Conservation (phyloP, 2,113 vertebrate species). For the Labeo catla region DNA sequence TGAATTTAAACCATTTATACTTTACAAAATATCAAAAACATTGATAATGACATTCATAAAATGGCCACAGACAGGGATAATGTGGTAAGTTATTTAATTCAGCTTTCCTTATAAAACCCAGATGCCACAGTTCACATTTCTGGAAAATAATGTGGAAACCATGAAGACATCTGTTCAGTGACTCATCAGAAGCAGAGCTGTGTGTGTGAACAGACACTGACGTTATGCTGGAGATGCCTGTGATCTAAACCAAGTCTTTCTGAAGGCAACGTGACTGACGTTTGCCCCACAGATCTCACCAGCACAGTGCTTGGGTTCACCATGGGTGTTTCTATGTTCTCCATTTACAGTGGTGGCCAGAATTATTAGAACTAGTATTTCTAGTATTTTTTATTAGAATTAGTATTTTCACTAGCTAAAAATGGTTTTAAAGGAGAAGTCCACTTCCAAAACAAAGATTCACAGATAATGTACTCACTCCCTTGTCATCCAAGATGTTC, state of each 20-base stretch:
- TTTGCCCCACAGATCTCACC: neutral
- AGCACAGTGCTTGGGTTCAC: neutral
- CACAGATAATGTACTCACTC: too few species aligned
- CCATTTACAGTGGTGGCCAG: too few species aligned
- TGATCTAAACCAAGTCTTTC: neutral
- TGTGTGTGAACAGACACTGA: neutral
- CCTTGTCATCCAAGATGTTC: too few species aligned
- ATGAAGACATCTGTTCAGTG: neutral
- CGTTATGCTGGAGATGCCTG: neutral
- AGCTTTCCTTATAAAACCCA: neutral
- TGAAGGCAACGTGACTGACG: neutral
- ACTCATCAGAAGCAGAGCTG: neutral
- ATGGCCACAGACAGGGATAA: neutral
- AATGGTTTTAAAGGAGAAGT: too few species aligned
- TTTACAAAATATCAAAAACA: conserved; percentile 8
- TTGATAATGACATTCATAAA: neutral
- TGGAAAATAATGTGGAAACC: neutral
- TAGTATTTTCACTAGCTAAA: too few species aligned
- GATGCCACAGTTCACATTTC: neutral
- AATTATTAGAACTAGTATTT: too few species aligned
- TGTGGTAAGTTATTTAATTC: neutral
- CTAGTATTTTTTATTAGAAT: too few species aligned
- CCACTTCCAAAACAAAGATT: too few species aligned
- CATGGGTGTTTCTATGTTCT: too few species aligned
- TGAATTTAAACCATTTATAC: neutral